Base-by-base conservation (phyloP, 2,888 invertebrate genomes). In the Microctonus brassicae region DNA sequence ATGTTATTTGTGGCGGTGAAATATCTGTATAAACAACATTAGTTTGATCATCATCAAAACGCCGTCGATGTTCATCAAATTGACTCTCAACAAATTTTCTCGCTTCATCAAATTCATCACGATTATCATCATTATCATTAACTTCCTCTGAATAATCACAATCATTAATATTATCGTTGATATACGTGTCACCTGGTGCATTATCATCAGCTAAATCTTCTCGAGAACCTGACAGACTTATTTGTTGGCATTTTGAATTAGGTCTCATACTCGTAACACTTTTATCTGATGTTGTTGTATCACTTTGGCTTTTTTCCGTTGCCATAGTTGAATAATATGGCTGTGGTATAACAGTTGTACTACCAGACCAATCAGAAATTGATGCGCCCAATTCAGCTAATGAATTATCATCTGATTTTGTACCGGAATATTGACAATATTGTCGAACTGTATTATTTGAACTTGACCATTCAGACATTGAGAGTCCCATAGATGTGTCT, bases 401-500 rank as follows among this genome's bases (percentile, higher is more conserved):
- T 0, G 92, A 92, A 64, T 95, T 95, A 81, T 95, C 95, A 80
- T 95, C 95, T 77, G 94, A 94, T 83, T 94, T 94, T 0, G 93
- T 93, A 4, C 92, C 93, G 1, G 93, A 93, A 79, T 93, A 87
- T 53, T 87, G 87, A 29, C 87, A 87, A 69, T 86, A 95, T 83
- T 95, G 93, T 0, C 93, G 91, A 0, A 95, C 95, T 0, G 95
- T 95, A 78, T 94, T 95, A 0, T 95, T 95, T 65, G 95, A 95
- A 42, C 95, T 95, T 0, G 95, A 95, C 95, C 95, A 95, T 82
- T 96, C 95, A 2, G 95, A 95, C 81, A 95, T 93, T 81, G 95
- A 95, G 34, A 95, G 88, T 20, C 95, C 95, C 84, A 95, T 93
- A 0, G 95, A 95, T 0, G 95, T 95, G 81, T 95, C 95, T 87